Evolutionary conservation across 2,113 vertebrate species (phyloP), one percentile per base, ranked within the genome.

Genomic region (Ramphastos sulfuratus): DNA sequence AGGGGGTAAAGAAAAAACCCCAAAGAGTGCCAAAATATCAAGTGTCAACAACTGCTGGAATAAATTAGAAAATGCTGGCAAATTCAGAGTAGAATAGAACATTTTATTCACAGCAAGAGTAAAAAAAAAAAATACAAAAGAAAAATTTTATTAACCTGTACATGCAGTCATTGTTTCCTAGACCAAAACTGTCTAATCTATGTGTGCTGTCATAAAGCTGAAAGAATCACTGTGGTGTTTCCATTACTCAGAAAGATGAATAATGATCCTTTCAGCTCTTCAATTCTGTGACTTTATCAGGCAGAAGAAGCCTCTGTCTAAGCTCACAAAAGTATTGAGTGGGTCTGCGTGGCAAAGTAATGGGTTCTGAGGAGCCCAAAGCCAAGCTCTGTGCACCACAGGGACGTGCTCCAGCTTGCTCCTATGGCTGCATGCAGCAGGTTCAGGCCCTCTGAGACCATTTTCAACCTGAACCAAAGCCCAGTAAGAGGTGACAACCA

Each of bases 261-360:
- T 48, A 89, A 81, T 30, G 9, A 33, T 60, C 19, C 66, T 78
- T 78, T 56, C 17, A 35, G 18, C 28, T 60, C 21, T 75, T 69
- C 48, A 86, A 82, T 78, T 90, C 58, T 5, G 0, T 39, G 3
- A 48, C 33, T 71, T 67, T 46, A 56, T 60, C 9, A 67, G 58
- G 56, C 17, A 80, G 69, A 88, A 25, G 12, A 72, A 72, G 44
- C 23, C 33, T 24, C 11, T 12, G 9, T 9, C 60, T 59, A 17
- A 0, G 0, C 13, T 64, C 83, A n/a, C 42, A 84, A 10, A 3
- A 44, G 20, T 4, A 12, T 25, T 52, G 31, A 89, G 58, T 0
- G 0, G 6, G 31, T 30, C 24, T 44, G 28, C 20, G 35, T 11
- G n/a, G 58, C 8, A 56, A 15, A 54, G 33, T 7, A 27, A 35